Percentiles rank a stretch among this genome's conserved stretches.
Evolutionary conservation across 2,888 invertebrate species (phyloP).

Genomic region (Nephrocerus scutellatus): DNA sequence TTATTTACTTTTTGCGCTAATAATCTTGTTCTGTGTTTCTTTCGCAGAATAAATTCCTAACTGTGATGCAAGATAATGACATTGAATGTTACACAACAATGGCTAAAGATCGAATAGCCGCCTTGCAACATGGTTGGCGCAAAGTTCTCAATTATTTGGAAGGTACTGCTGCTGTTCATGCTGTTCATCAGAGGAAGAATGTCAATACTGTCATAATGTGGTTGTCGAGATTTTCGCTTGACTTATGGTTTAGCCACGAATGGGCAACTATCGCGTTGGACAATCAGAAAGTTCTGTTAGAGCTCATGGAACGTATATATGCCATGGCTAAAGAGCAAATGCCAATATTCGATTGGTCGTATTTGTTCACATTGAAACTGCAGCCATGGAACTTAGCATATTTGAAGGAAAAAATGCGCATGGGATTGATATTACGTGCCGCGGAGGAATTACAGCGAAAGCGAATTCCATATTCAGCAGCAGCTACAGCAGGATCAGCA

Average conservation of each 20-base stretch:
- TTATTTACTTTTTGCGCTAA: too few species aligned
- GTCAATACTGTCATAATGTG: too few species aligned
- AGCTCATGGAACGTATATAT: too few species aligned
- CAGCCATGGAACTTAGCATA: conserved; percentile 34
- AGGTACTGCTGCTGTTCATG: too few species aligned
- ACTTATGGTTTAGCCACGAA: conserved; percentile 37
- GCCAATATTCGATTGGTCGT: conserved; percentile 33
- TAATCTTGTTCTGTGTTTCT: too few species aligned
- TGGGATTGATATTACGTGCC: too few species aligned
- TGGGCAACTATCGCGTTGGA: conserved; percentile 28
- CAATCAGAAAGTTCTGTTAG: conserved; percentile 26
- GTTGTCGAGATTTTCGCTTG: conserved; percentile 33
- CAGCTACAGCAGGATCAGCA: too few species aligned
- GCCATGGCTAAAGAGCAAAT: conserved; percentile 25
- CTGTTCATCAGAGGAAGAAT: too few species aligned
- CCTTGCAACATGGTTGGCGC: conserved; percentile 36
- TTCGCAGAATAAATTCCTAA: conserved; percentile 31
- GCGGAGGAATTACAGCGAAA: too few species aligned
- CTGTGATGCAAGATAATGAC: conserved; percentile 27
- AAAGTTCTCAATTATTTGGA: too few species aligned
- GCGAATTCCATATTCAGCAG: too few species aligned
- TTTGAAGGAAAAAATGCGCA: too few species aligned
- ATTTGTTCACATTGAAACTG: conserved; percentile 27
- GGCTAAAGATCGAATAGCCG: conserved; percentile 32
- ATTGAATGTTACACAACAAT: conserved; percentile 33